These are phyloP conservation scores for Tethya wilhelma DNA, from an alignment of 37 sponge, comb jelly and placozoan species.

Conservation along the genomic window DNA sequence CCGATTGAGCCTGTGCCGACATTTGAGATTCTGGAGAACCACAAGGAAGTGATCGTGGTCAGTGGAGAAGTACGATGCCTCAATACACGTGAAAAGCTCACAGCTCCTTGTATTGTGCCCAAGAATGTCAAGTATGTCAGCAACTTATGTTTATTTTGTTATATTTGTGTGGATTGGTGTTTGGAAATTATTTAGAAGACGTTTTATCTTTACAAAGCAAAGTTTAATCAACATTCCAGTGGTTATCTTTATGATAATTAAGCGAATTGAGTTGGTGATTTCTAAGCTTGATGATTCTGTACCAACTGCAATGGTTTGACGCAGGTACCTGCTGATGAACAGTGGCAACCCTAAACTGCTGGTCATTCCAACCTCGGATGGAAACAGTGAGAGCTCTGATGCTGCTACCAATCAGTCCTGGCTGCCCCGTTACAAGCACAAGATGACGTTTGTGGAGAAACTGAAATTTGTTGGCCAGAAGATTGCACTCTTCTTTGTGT, in stretches of 20 bases:
- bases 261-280: no score
- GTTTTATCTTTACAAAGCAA: no score
- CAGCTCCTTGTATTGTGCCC: conserved; percentile 65
- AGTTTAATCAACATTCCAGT: background rate
- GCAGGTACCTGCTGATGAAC: conserved; percentile 40
- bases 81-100: conserved; percentile 47
- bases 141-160: no score
- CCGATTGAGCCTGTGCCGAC: conserved; percentile 33
- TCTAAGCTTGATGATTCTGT: no score
- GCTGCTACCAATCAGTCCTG: background rate
- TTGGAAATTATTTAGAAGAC: background rate
- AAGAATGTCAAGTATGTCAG: conserved; percentile 34
- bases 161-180: background rate
- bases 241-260: background rate
- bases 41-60: conserved; percentile 51
- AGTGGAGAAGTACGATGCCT: conserved; percentile 56
- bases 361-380: conserved; percentile 2
- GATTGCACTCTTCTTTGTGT: no score
- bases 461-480: no score
- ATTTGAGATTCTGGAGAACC: conserved; percentile 49
- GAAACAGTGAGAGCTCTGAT: background rate
- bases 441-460: no score
- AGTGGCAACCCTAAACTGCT: conserved; percentile 18
- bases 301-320: no score
- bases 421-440: conserved; percentile 12